These are phyloP conservation scores for Gortyna flavago DNA, from an alignment of 2,888 invertebrate species.

Conservation along the genomic window DNA sequence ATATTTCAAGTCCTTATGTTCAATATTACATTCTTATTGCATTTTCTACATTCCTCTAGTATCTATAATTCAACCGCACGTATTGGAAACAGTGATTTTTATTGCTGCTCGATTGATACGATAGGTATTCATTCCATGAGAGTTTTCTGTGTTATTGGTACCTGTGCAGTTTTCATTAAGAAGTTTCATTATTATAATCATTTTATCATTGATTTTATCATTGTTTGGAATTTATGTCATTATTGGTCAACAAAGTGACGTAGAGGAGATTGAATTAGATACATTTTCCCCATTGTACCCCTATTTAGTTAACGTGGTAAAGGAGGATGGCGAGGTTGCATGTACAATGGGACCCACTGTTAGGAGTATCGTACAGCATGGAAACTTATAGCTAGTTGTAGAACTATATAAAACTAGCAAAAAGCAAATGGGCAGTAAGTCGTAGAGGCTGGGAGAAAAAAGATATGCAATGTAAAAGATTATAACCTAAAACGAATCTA, in stretches of 20 bases:
- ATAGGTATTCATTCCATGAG: constrained; percentile 38
- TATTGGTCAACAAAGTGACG: background rate
- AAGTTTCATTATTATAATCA: background rate
- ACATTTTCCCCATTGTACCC: background rate
- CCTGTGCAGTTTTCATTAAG: background rate
- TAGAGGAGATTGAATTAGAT: background rate
- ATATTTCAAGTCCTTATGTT: constrained; percentile 82
- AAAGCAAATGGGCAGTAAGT: too few species aligned
- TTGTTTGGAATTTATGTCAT: background rate
- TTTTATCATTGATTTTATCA: background rate
- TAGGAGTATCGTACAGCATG: too few species aligned
- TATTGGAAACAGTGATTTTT: constrained; percentile 61
- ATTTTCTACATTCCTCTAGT: constrained; percentile 70
- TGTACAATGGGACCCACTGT: too few species aligned
- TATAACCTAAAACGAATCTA: too few species aligned
- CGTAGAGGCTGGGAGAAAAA: too few species aligned
- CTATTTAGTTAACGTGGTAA: background rate
- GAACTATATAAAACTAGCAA: too few species aligned
- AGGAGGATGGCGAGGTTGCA: too few species aligned
- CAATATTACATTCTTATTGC: constrained; percentile 86
- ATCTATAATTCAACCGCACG: constrained; percentile 67
- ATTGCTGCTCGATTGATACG: constrained; percentile 59
- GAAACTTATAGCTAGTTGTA: too few species aligned
- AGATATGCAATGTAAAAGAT: too few species aligned
- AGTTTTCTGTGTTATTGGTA: constrained; percentile 8